Conservation (phyloP, 2,888 invertebrate species). For the Drosophila differens region DNA sequence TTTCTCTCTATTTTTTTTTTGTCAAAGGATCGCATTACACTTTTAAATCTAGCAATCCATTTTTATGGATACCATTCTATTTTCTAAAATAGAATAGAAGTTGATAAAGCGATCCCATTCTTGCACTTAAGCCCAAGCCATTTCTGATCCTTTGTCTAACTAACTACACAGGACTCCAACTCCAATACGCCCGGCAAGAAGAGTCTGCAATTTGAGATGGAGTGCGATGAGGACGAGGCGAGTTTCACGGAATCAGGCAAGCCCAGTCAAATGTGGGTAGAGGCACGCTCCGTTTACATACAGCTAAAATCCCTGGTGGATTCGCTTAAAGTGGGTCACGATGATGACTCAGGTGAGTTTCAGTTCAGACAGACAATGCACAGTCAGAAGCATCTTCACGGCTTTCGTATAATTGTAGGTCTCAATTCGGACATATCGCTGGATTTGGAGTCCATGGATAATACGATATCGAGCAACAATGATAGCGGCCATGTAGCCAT, state of each 20-base stretch:
- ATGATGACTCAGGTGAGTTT: conserved; percentile 89
- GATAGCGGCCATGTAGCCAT: conserved; percentile 82
- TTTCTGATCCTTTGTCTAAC: neutral
- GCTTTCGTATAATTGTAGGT: conserved; percentile 84
- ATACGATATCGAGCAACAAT: conserved; percentile 83
- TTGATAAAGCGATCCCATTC: neutral
- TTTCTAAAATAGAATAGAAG: neutral
- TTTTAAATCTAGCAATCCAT: neutral
- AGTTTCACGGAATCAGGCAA: conserved; percentile 85
- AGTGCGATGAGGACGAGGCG: conserved; percentile 90
- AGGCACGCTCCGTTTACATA: conserved; percentile 90
- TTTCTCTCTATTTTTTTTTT: neutral
- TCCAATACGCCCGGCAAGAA: conserved; percentile 84
- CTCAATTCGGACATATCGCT: conserved; percentile 90
- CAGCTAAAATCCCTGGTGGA: conserved; percentile 90
- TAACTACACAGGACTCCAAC: conserved; percentile 76
- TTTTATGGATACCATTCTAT: neutral
- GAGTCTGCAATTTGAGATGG: conserved; percentile 96
- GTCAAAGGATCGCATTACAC: neutral
- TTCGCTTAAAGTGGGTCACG: conserved; percentile 91
- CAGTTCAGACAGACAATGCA: neutral
- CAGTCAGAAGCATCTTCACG: neutral
- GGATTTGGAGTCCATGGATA: conserved; percentile 87
- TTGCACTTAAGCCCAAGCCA: neutral
- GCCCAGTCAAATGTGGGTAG: conserved; percentile 87